Evolutionary conservation across 2,888 invertebrate species (phyloP).

Genomic region (Tetramorium bicarinatum): DNA sequence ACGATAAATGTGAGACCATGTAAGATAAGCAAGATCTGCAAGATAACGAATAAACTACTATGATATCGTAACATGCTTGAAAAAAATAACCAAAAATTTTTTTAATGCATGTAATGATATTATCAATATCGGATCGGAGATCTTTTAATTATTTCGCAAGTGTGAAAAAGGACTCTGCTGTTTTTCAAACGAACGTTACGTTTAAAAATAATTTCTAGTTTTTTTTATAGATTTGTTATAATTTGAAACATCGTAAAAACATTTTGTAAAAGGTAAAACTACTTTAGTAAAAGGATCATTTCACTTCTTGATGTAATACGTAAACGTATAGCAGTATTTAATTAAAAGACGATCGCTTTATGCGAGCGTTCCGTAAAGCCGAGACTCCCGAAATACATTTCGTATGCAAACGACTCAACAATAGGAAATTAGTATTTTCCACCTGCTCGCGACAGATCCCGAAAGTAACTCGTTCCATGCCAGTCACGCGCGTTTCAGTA

Average conservation of each 20-base stretch:
- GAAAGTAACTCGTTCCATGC: constrained; percentile 28
- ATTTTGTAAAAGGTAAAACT: background rate
- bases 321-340: background rate
- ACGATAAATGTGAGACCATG: background rate
- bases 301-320: background rate
- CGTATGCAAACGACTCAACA: background rate
- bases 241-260: background rate
- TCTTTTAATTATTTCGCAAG: background rate
- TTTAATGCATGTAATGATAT: background rate
- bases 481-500: constrained; percentile 41
- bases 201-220: background rate
- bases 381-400: constrained; percentile 2
- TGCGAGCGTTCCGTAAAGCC: background rate
- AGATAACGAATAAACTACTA: constrained; percentile 27
- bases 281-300: background rate
- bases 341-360: background rate
- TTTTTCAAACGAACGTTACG: background rate
- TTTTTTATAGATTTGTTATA: background rate
- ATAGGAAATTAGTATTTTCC: constrained; percentile 36
- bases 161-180: background rate
- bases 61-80: background rate
- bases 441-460: constrained; percentile 20
- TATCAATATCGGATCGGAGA: background rate
- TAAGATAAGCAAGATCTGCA: constrained; percentile 39
- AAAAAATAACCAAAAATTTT: background rate